Evolutionary conservation across 2,113 vertebrate genomes (phyloP), one percentile per base, ranked within the genome.

Genomic region (Oryzias melastigma): DNA sequence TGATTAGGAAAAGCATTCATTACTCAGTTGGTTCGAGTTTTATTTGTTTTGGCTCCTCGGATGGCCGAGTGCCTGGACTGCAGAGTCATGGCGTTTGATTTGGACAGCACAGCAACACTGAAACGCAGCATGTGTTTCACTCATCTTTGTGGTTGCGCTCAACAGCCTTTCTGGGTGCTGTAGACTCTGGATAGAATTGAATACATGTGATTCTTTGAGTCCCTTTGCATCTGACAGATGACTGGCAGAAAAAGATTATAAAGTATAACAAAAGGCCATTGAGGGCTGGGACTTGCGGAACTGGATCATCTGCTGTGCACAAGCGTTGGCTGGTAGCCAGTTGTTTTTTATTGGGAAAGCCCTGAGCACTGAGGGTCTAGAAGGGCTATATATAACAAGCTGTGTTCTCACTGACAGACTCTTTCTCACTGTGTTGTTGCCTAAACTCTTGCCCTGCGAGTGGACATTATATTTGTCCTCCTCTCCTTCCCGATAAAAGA

Each of bases 341-440:
- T 64, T 73, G 68, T 73, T 86, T 82, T 88, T 84, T 77, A 77
- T 65, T 82, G 80, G 84, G 86, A 87, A 88, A 88, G 85, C 86
- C 87, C 83, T 54, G 53, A 82, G 73, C 73, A 76, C 71, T 63
- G 76, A 86, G 71, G 65, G 72, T 66, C 82, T 83, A 68, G 52
- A 78, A 72, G 80, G 68, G 73, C 85, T 90, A 89, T 82, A 88
- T 89, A 90, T 88, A 84, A 83, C 82, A 58, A 46, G 59, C 71
- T 81, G 67, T 83, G 77, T 75, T 80, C 65, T 78, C 67, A 71
- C 80, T 78, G 70, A 82, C 80, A 81, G 87, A 88, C 70, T 77
- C 75, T 75, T 74, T 75, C 68, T 76, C 74, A 70, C 71, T 75
- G 82, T 84, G 73, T 72, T 86, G 88, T 81, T 86, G 88, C 88